These are phyloP conservation scores for Hemibagrus guttatus DNA, from an alignment of 2,797 vertebrate species.

Conservation along the genomic window DNA sequence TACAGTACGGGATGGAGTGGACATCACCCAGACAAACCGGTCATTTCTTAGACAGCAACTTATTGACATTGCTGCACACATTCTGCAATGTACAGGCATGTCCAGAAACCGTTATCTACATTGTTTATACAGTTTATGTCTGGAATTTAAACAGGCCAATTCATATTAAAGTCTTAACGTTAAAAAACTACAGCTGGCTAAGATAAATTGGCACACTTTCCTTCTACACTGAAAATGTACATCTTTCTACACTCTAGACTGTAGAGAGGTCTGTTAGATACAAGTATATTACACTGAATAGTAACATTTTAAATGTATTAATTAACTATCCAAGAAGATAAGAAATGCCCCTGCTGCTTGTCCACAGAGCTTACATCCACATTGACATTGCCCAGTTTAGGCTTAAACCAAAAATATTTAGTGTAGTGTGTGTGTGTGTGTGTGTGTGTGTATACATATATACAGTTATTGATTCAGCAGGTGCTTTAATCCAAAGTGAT, in stretches of 20 bases:
- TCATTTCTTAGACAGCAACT: constrained; percentile 89
- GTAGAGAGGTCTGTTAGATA: background rate
- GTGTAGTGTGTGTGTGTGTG: background rate
- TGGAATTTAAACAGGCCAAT: background rate
- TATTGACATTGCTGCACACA: constrained; percentile 83
- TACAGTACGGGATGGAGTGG: constrained; percentile 83
- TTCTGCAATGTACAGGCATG: constrained; percentile 83
- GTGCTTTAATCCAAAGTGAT: background rate
- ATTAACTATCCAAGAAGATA: background rate
- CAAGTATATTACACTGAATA: background rate
- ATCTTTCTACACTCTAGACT: background rate
- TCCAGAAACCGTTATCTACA: background rate
- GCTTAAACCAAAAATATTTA: background rate
- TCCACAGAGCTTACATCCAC: background rate
- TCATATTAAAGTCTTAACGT: background rate
- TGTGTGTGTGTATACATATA: too few relatives aligned
- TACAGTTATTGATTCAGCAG: background rate
- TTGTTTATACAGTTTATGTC: background rate
- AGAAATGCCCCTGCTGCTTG: background rate
- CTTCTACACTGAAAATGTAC: background rate
- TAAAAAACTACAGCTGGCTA: background rate
- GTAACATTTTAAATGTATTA: background rate
- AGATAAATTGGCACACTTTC: background rate
- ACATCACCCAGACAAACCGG: constrained; percentile 87
- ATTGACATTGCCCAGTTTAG: too few relatives aligned